These are phyloP conservation scores for Theocolax elegans DNA, from an alignment of 1,140 invertebrate species.

Conservation along the genomic window DNA sequence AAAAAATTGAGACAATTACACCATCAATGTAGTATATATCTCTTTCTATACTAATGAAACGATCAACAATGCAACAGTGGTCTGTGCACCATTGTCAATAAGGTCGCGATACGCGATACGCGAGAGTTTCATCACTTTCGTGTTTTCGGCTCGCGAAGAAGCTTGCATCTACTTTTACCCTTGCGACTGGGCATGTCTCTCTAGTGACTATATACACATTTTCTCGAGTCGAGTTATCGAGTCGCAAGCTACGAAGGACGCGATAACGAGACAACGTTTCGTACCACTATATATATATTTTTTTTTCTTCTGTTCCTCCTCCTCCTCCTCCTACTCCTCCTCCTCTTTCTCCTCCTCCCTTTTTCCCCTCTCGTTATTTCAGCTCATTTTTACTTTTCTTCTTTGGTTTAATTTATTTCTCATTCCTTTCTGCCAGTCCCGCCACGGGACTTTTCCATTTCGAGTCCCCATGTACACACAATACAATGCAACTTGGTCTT, in stretches of 20 bases:
- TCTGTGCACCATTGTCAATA: slow-evolving; percentile 14
- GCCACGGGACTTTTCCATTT: background rate
- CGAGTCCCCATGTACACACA: background rate
- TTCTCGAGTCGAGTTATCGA: no score
- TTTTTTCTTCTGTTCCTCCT: no score
- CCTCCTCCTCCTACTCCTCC: no score
- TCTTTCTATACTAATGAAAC: background rate
- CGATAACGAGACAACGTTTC: background rate
- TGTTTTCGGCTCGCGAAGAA: slow-evolving; percentile 16
- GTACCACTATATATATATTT: no score
- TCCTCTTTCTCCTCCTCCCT: background rate
- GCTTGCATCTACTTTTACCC: slow-evolving; percentile 14
- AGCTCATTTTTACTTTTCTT: background rate
- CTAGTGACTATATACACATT: no score
- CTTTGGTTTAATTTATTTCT: slow-evolving; percentile 12
- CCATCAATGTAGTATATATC: background rate
- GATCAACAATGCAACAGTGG: background rate
- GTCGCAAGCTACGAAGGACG: no score
- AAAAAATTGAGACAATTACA: background rate
- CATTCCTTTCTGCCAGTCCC: slow-evolving; percentile 1
- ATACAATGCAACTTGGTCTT: background rate
- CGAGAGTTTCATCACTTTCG: background rate
- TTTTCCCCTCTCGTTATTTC: background rate
- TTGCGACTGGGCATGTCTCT: no score
- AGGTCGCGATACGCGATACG: slow-evolving; percentile 11